phyloP scores from a whole-genome alignment of 2,797 vertebrate species.

The Babyrousa celebensis region DNA sequence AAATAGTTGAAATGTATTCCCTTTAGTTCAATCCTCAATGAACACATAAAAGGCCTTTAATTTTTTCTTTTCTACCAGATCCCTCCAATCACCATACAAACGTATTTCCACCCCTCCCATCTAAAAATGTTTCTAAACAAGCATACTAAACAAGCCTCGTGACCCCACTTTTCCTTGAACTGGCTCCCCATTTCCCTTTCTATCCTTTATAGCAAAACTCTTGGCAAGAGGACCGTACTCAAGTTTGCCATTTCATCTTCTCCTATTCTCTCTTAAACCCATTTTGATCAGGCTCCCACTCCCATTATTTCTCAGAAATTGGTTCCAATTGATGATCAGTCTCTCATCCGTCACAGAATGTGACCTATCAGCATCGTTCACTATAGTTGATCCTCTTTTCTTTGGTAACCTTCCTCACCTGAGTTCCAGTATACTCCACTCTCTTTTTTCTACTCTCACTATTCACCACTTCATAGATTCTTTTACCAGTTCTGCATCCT shows the following conservation, averaged over 20 bases:
- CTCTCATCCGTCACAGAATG: not conserved
- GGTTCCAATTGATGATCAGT: not conserved
- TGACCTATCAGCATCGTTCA: not conserved
- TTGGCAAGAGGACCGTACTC: not conserved
- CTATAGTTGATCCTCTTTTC: not conserved
- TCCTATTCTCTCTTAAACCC: not conserved
- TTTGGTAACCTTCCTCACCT: not conserved
- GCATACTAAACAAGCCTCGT: not conserved
- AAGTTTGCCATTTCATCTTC: not conserved
- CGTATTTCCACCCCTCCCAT: not conserved
- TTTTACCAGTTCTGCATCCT: not conserved
- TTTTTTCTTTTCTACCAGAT: not conserved
- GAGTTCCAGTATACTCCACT: not conserved
- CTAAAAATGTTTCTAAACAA: not conserved
- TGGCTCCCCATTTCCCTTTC: not conserved
- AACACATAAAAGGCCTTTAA: not conserved
- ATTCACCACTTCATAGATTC: not conserved
- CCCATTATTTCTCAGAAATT: not conserved
- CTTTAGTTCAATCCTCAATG: not conserved
- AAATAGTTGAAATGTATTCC: not conserved
- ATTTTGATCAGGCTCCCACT: not conserved
- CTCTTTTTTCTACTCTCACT: not conserved
- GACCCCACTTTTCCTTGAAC: not conserved
- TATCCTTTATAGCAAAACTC: not conserved
- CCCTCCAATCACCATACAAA: not conserved